These are phyloP conservation scores for Gallinago nigripennis DNA, from an alignment of 2,797 vertebrate species.

Conservation along the genomic window DNA sequence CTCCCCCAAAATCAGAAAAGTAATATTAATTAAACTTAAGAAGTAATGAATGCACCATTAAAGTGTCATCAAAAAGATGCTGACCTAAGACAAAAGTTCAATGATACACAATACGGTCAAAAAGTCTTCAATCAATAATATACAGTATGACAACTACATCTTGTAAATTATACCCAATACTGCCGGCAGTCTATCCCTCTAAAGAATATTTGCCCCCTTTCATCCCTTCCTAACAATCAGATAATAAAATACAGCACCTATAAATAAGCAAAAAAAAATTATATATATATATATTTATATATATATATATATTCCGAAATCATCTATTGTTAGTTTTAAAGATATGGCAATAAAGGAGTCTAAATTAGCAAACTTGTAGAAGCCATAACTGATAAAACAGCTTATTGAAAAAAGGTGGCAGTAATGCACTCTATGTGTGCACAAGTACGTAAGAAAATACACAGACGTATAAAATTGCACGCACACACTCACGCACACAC, in stretches of 20 bases:
- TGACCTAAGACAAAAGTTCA: slow-evolving; percentile 91
- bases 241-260: slow-evolving; percentile 98
- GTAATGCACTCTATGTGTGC: slow-evolving; percentile 97
- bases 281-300: slow-evolving; percentile 66
- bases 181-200: slow-evolving; percentile 99
- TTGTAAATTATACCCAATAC: slow-evolving; percentile 99
- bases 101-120: slow-evolving; percentile 92
- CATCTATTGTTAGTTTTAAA: slow-evolving; percentile 96
- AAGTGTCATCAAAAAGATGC: slow-evolving; percentile 89
- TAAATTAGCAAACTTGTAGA: slow-evolving; percentile 95
- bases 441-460: slow-evolving; percentile 95
- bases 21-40: slow-evolving; percentile 86
- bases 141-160: slow-evolving; percentile 97
- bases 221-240: slow-evolving; percentile 97
- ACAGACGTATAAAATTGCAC: slow-evolving; percentile 90
- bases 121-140: slow-evolving; percentile 94
- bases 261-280: slow-evolving; percentile 94
- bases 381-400: slow-evolving; percentile 96
- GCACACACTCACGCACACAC: slow-evolving; percentile 76
- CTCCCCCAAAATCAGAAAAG: slow-evolving; percentile 73
- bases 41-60: slow-evolving; percentile 87
- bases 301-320: slow-evolving; percentile 89
- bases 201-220: slow-evolving; percentile 97
- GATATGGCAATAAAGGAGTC: slow-evolving; percentile 95
- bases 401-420: slow-evolving; percentile 97